These are phyloP conservation scores for Paratrypauchen microcephalus DNA, from an alignment of 2,797 vertebrate species.

Conservation along the genomic window DNA sequence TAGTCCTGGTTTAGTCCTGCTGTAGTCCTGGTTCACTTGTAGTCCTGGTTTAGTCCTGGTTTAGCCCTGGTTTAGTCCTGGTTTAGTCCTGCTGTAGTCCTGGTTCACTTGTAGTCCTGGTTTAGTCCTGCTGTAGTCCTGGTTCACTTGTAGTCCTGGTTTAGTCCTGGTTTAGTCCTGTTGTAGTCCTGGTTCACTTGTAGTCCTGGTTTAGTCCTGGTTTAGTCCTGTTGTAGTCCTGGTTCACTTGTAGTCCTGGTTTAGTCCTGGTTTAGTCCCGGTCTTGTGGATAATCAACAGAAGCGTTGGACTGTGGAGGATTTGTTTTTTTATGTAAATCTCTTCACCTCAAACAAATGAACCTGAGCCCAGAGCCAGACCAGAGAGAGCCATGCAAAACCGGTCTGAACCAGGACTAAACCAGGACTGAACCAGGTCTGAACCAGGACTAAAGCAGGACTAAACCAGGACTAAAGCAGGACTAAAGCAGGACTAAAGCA, in stretches of 20 bases:
- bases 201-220: not conserved
- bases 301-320: not conserved
- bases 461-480: not conserved
- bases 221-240: not conserved
- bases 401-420: not conserved
- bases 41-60: not conserved
- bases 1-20: not conserved
- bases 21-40: no score
- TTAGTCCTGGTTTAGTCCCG: not conserved
- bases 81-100: not conserved
- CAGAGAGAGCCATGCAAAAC: not conserved
- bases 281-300: not conserved
- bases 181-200: not conserved
- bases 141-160: not conserved
- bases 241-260: not conserved
- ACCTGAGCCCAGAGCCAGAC: not conserved
- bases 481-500: not conserved
- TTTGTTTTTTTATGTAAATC: conserved; percentile 6
- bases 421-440: not conserved
- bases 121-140: not conserved
- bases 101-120: not conserved
- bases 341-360: conserved; percentile 1
- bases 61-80: not conserved
- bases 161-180: conserved; percentile 3
- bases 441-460: not conserved